These are phyloP conservation scores for Helicoverpa zea DNA, from an alignment of 1,140 invertebrate genomes.

Conservation along the genomic window DNA sequence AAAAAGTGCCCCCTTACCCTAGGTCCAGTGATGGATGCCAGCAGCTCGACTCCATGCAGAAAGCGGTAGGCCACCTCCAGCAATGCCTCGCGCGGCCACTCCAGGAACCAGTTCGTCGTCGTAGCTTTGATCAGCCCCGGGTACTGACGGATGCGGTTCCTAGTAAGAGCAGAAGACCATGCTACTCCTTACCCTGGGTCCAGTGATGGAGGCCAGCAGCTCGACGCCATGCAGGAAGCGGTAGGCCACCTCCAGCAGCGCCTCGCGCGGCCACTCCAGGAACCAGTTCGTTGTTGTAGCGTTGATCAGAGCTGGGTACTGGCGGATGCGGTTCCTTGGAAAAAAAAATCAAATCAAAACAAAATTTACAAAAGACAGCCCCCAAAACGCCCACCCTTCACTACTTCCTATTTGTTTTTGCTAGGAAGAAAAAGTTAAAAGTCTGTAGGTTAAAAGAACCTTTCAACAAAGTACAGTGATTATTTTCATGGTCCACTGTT, in stretches of 20 bases:
- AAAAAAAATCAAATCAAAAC: too few relatives aligned
- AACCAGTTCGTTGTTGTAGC: slow-evolving; percentile 96
- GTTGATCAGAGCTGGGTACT: slow-evolving; percentile 95
- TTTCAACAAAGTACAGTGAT: too few relatives aligned
- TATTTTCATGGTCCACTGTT: too few relatives aligned
- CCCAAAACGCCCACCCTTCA: too few relatives aligned
- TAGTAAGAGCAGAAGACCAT: too few relatives aligned
- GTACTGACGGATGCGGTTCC: slow-evolving; percentile 94
- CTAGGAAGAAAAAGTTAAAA: too few relatives aligned
- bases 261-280: slow-evolving; percentile 94
- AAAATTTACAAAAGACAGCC: background rate
- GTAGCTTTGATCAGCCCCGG: slow-evolving; percentile 94
- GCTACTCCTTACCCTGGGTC: too few relatives aligned
- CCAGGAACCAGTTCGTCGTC: slow-evolving; percentile 95
- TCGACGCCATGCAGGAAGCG: slow-evolving; percentile 90
- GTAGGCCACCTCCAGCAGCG: slow-evolving; percentile 93
- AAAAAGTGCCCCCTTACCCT: too few relatives aligned
- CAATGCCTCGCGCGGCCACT: slow-evolving; percentile 95
- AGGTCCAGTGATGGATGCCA: slow-evolving; percentile 89
- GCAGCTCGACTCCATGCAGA: slow-evolving; percentile 89
- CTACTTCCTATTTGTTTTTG: too few relatives aligned
- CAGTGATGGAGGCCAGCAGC: slow-evolving; percentile 89
- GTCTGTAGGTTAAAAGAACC: too few relatives aligned
- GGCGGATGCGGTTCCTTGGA: slow-evolving; percentile 92
- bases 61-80: slow-evolving; percentile 93